Percentiles rank a stretch among this genome's conserved stretches.
Conservation (phyloP, 2,797 vertebrate species). For the Apodemus agrarius region DNA sequence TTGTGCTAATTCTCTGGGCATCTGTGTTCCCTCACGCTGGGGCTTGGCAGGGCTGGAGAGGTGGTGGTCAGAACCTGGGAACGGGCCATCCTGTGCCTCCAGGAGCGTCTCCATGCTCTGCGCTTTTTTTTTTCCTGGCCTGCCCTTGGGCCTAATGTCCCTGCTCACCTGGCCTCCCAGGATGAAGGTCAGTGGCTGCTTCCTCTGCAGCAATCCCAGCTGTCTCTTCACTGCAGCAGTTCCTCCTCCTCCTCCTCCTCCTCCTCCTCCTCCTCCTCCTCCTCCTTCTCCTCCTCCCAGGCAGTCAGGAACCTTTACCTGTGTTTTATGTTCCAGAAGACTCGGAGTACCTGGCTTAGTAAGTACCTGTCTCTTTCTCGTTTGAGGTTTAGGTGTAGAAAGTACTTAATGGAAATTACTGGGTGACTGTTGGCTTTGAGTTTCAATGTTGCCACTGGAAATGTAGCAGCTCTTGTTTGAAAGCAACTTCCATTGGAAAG, state of each 20-base stretch:
- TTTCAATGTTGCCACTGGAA: constrained; percentile 19
- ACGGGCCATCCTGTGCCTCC: fast-evolving
- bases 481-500: constrained; percentile 15
- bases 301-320: not conserved
- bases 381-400: not conserved
- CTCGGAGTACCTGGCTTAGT: not conserved
- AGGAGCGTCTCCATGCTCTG: not conserved
- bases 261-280: not conserved
- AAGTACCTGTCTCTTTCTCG: constrained; percentile 31
- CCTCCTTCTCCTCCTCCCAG: not conserved
- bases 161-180: not conserved
- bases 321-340: not conserved
- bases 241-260: not conserved
- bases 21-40: not conserved
- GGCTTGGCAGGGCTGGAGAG: not conserved
- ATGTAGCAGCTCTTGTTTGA: not conserved
- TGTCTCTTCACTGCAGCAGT: not conserved
- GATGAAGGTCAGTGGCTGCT: not conserved
- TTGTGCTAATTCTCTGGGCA: not conserved
- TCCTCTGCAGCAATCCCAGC: not conserved
- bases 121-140: too few species aligned
- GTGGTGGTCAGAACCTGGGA: not conserved
- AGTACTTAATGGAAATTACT: not conserved
- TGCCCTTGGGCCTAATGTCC: not conserved
- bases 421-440: not conserved